These are phyloP conservation scores for Athalia rosae DNA, from an alignment of 2,888 invertebrate genomes.

Conservation along the genomic window DNA sequence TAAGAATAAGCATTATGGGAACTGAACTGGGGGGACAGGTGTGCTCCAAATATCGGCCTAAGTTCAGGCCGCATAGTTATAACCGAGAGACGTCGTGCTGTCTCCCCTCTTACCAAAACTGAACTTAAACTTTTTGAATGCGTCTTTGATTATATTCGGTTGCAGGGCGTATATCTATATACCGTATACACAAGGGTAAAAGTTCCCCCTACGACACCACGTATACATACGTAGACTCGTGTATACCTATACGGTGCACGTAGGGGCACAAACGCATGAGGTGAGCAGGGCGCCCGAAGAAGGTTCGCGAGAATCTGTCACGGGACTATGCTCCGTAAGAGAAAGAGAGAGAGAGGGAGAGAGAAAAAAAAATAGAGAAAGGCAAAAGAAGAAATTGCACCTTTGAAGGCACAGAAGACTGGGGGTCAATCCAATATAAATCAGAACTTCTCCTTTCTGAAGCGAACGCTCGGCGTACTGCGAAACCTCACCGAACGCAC, in stretches of 20 bases:
- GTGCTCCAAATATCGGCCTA: constrained; percentile 66
- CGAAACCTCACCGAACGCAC: not conserved
- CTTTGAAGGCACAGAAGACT: constrained; percentile 62
- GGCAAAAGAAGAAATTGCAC: constrained; percentile 61
- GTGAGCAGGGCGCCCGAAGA: constrained; percentile 18
- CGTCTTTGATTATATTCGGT: constrained; percentile 68
- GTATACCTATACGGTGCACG: not conserved
- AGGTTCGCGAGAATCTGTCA: constrained; percentile 50
- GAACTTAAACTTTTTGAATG: constrained; percentile 60
- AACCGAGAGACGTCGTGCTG: constrained; percentile 30
- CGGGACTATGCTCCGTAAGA: constrained; percentile 56
- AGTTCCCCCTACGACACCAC: constrained; percentile 42
- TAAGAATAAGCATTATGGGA: constrained; percentile 44
- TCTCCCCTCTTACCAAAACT: constrained; percentile 57
- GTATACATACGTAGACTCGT: too few species aligned
- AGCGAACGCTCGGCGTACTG: constrained; percentile 42
- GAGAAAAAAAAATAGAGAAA: constrained; percentile 16
- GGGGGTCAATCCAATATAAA: constrained; percentile 70
- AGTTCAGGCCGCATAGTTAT: constrained; percentile 22
- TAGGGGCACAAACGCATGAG: not conserved
- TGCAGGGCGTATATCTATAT: constrained; percentile 38
- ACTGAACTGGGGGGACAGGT: constrained; percentile 61
- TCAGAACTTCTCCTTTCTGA: constrained; percentile 60
- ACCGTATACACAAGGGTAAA: too few species aligned
- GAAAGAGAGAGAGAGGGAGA: not conserved